A percentile compares a stretch with the other conserved stretches of the same genome.
These are phyloP conservation scores for Lepus europaeus DNA, from an alignment of 2,113 vertebrate species.

Conservation along the genomic window DNA sequence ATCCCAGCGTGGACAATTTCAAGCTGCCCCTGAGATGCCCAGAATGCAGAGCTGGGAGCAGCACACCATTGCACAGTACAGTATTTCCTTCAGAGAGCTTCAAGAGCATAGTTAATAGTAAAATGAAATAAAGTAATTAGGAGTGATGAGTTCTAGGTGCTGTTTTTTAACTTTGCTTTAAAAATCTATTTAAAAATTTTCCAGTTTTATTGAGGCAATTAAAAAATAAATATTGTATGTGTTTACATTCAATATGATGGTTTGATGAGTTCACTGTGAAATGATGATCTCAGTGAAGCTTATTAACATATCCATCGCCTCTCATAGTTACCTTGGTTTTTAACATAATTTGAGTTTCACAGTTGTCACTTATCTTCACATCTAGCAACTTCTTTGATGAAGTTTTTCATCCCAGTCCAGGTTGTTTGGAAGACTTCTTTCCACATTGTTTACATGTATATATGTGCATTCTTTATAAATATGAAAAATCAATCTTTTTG, in stretches of 20 bases:
- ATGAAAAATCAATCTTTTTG: not conserved
- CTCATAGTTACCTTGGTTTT: not conserved
- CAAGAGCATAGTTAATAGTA: not conserved
- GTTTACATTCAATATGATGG: not conserved
- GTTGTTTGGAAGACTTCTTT: not conserved
- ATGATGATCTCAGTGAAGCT: not conserved
- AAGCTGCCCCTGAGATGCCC: not conserved
- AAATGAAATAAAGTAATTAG: not conserved
- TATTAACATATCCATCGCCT: not conserved
- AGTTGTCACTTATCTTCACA: not conserved
- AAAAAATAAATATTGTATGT: not conserved
- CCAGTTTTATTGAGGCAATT: not conserved
- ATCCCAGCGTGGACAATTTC: not conserved
- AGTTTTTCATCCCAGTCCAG: not conserved
- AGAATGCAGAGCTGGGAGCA: not conserved
- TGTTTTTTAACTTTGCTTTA: not conserved
- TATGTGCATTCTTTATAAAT: not conserved
- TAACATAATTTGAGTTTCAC: not conserved
- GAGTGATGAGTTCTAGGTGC: not conserved
- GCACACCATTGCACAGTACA: fast-evolving
- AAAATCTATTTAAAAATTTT: not conserved
- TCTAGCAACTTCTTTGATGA: not conserved
- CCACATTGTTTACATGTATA: too few relatives aligned
- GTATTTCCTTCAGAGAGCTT: not conserved
- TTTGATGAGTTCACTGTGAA: not conserved